phyloP scores from a whole-genome alignment of 2,888 invertebrate species.

The Perizoma flavofasciatum region DNA sequence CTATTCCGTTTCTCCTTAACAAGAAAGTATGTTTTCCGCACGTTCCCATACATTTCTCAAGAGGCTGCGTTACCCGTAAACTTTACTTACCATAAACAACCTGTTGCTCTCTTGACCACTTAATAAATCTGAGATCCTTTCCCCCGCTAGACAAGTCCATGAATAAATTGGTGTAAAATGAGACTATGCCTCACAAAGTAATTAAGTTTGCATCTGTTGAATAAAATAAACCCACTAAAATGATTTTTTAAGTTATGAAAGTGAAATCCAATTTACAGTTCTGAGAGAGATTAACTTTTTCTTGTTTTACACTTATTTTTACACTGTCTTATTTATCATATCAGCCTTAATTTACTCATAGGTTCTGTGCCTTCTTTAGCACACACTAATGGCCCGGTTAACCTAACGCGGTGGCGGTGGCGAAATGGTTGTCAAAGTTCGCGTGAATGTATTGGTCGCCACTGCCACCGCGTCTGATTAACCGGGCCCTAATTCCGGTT shows the following conservation, averaged over 20 bases:
- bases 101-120: constrained; percentile 40
- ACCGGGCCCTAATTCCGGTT: too few species aligned
- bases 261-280: constrained; percentile 6
- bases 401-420: too few species aligned
- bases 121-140: constrained; percentile 38
- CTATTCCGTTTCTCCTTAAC: neutral
- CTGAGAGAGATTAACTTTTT: neutral
- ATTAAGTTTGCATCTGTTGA: constrained; percentile 20
- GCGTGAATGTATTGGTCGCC: too few species aligned
- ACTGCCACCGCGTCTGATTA: too few species aligned
- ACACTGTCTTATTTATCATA: too few species aligned
- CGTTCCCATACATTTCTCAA: constrained; percentile 22
- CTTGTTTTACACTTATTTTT: too few species aligned
- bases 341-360: too few species aligned
- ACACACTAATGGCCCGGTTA: too few species aligned
- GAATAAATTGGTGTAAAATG: constrained; percentile 33
- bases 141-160: constrained; percentile 29
- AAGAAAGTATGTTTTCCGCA: constrained; percentile 3
- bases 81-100: constrained; percentile 37
- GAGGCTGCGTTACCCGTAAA: constrained; percentile 19
- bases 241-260: neutral
- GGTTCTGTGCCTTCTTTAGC: too few species aligned
- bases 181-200: constrained; percentile 14
- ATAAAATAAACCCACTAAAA: constrained; percentile 16
- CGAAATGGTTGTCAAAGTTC: too few species aligned